Conservation (phyloP, 1,140 invertebrate species). For the Pseudomyrmex cubaensis region DNA sequence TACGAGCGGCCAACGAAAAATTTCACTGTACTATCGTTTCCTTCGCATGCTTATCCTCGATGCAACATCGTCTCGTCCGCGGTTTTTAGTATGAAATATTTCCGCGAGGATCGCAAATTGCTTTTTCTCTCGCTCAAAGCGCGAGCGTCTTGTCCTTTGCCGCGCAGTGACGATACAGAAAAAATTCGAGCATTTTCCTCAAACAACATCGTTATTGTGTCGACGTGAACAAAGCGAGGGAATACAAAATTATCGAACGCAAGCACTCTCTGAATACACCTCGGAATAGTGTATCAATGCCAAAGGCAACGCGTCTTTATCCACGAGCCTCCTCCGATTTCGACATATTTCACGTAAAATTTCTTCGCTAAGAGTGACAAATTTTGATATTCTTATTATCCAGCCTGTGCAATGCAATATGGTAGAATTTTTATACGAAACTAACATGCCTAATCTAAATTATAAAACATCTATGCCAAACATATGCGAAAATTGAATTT, state of each 20-base stretch:
- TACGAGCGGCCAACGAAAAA: slow-evolving; percentile 46
- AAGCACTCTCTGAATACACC: neutral
- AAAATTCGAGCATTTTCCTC: slow-evolving; percentile 25
- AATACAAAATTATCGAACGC: slow-evolving; percentile 39
- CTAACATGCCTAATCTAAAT: neutral
- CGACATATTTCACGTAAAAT: slow-evolving; percentile 6
- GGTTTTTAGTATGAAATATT: slow-evolving; percentile 56
- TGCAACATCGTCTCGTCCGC: slow-evolving; percentile 25
- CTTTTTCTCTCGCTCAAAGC: slow-evolving; percentile 55
- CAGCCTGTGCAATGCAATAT: neutral
- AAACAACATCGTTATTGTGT: slow-evolving; percentile 27
- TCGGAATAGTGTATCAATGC: slow-evolving; percentile 13
- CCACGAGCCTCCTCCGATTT: neutral
- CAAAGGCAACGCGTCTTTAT: slow-evolving; percentile 1
- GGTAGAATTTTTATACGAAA: neutral
- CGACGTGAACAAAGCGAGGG: slow-evolving; percentile 17
- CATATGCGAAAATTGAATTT: neutral
- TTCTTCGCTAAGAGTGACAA: slow-evolving; percentile 17
- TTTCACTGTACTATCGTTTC: slow-evolving; percentile 34
- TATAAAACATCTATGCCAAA: neutral
- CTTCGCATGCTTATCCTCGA: slow-evolving; percentile 50
- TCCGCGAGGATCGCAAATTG: slow-evolving; percentile 51
- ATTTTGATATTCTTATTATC: too few species aligned
- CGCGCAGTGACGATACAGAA: neutral
- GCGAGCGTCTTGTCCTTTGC: slow-evolving; percentile 8